These are phyloP conservation scores for Periophthalmus modestus DNA, from an alignment of 2,113 vertebrate species.

Conservation along the genomic window DNA sequence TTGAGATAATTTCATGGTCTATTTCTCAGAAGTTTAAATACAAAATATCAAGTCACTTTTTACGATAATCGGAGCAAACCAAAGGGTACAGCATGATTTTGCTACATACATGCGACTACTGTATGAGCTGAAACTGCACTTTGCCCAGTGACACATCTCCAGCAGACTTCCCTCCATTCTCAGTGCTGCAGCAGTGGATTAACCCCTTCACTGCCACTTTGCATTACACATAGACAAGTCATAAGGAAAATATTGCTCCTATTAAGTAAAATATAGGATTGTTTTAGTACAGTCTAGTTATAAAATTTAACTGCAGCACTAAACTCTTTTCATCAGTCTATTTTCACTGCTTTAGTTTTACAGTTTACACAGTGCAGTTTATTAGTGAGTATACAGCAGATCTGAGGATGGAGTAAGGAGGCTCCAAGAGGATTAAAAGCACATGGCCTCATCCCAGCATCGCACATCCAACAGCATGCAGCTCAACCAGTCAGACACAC, in stretches of 20 bases:
- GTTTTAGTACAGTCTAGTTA: neutral
- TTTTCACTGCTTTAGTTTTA: neutral
- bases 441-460: conserved; percentile 37
- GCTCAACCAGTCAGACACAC: neutral
- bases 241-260: neutral
- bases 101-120: neutral
- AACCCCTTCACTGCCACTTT: conserved; percentile 56
- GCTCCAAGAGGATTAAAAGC: conserved; percentile 28
- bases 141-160: conserved; percentile 27
- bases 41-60: neutral
- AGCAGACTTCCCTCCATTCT: conserved; percentile 46
- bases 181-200: conserved; percentile 66
- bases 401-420: conserved; percentile 5
- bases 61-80: neutral
- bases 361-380: neutral
- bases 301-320: neutral
- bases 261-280: neutral
- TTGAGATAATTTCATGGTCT: neutral
- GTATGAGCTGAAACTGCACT: conserved; percentile 22
- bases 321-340: neutral
- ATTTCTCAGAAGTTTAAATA: neutral
- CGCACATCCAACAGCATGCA: conserved; percentile 19
- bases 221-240: neutral
- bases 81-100: neutral
- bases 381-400: neutral